Base-by-base conservation (phyloP, 2,797 vertebrate species). In the Takifugu rubripes region DNA sequence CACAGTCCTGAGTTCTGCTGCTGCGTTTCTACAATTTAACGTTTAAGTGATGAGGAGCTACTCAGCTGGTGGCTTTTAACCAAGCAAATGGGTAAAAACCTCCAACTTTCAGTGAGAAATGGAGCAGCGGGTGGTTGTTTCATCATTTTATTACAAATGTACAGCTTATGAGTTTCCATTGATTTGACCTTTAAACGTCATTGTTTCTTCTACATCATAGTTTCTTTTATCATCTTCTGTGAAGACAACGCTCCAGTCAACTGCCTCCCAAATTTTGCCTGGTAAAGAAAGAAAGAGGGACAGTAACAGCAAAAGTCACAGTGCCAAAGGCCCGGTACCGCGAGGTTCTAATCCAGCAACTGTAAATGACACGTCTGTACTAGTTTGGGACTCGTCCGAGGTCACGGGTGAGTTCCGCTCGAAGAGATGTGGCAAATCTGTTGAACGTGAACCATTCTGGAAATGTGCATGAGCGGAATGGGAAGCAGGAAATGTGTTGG, bases 61-160 rank as follows among this genome's bases (percentile, higher is more conserved):
- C 21, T 21, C 21, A 21, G 17, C 17, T 21, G 17, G 17, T 21
- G 17, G 17, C 17, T 21, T 21, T 21, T 21, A 21, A 21, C 1
- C 17, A 21, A 21, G 17, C 17, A 21, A 21, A 21, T 21, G 17
- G 17, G 17, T 21, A 21, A 21, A 33, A 33, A 10, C 31, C 27
- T 3, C 27, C 27, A 29, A 40, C 7, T 5, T 10, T 43, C 12
- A 43, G 42, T 43, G 9, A 16, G 12, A 43, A 16, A 40, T 40
- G 42, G 11, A 11, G 3, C 31, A 33, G 8, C 2, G 14, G 36
- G 36, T 4, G 11, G 60, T 64, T 90, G 79, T 87, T 88, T 88
- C 84, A 83, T 89, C 81, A 77, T 89, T 93, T 93, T 92, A 93
- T 92, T 92, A 92, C 89, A 92, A 93, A 92, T 91, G 90, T 92